These are phyloP conservation scores for Bubalus kerabau DNA, from an alignment of 2,113 vertebrate genomes.

Conservation along the genomic window DNA sequence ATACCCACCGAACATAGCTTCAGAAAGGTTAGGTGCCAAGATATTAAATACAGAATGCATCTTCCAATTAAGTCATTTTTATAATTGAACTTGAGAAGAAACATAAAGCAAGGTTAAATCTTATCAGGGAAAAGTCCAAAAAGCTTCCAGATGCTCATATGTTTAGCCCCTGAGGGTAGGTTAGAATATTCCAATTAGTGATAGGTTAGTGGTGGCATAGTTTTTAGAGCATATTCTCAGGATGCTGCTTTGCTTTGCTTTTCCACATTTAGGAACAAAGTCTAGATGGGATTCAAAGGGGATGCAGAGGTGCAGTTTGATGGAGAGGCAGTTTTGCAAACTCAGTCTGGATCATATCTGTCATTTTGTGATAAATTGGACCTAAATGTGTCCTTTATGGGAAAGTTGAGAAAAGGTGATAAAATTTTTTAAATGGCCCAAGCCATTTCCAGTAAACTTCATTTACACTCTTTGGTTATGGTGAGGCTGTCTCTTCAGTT, in stretches of 20 bases:
- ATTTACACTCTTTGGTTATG: not conserved
- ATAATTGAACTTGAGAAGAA: constrained; percentile 3
- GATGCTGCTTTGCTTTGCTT: not conserved
- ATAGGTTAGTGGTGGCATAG: not conserved
- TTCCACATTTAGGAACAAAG: not conserved
- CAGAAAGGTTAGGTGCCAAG: not conserved
- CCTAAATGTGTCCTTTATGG: not conserved
- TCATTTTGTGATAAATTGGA: constrained; percentile 23
- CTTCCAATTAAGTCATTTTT: not conserved
- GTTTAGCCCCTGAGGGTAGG: not conserved
- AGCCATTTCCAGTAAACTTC: not conserved
- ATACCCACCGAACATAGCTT: not conserved
- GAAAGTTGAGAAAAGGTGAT: not conserved
- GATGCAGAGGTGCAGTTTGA: not conserved
- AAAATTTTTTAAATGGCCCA: not conserved
- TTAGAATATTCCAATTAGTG: not conserved
- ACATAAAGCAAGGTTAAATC: not conserved
- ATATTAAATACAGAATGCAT: not conserved
- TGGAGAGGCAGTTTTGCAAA: not conserved
- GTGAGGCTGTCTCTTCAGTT: not conserved
- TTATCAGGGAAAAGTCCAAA: not conserved
- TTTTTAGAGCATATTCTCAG: not conserved
- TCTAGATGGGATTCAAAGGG: constrained; percentile 11
- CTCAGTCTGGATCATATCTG: not conserved
- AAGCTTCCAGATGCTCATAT: not conserved